Conservation (phyloP, 2,888 invertebrate genomes). For the Tineola bisselliella region DNA sequence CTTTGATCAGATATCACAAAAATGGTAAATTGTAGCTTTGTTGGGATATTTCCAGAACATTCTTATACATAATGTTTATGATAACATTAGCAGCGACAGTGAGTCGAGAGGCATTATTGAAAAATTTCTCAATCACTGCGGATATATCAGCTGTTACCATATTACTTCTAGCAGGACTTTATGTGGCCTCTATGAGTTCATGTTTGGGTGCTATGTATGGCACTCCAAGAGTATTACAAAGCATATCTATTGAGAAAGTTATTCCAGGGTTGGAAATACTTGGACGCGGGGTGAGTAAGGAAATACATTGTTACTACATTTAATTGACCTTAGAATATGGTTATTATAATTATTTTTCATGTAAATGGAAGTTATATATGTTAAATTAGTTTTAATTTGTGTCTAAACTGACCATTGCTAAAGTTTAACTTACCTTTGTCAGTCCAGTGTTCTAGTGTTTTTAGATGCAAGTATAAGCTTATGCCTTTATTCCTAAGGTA, state of each 20-base stretch:
- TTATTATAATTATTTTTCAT: too few species aligned
- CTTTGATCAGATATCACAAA: too few species aligned
- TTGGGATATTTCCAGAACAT: slow-evolving; percentile 75
- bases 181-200: slow-evolving; percentile 95
- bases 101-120: slow-evolving; percentile 73
- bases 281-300: slow-evolving; percentile 82
- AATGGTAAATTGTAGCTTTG: too few species aligned
- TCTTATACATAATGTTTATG: slow-evolving; percentile 89
- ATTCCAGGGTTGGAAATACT: slow-evolving; percentile 89
- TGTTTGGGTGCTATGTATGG: slow-evolving; percentile 97
- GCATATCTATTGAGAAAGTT: slow-evolving; percentile 94
- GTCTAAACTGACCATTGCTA: too few species aligned
- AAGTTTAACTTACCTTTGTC: too few species aligned
- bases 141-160: slow-evolving; percentile 87
- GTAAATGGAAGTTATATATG: too few species aligned
- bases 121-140: slow-evolving; percentile 90
- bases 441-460: too few species aligned
- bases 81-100: slow-evolving; percentile 92
- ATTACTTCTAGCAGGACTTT: slow-evolving; percentile 88
- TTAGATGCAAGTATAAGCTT: too few species aligned
- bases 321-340: too few species aligned
- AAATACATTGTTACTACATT: too few species aligned
- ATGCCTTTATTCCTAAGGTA: too few species aligned
- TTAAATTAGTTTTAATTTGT: too few species aligned
- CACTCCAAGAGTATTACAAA: slow-evolving; percentile 92